Evolutionary conservation across 2,797 vertebrate genomes (phyloP).

Genomic region (Oreortyx pictus): DNA sequence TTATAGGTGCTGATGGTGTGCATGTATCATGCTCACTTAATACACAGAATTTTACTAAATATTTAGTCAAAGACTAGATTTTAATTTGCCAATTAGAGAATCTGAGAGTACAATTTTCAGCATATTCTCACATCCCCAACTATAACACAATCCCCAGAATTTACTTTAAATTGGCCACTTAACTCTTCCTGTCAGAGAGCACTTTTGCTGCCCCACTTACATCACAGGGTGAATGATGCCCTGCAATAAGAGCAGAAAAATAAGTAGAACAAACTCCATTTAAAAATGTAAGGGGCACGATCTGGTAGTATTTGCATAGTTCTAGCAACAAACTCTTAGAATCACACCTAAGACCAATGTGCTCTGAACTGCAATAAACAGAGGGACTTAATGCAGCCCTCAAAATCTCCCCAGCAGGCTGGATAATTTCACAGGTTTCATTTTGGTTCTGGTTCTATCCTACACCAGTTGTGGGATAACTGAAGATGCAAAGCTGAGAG

Average conservation of each 20-base stretch:
- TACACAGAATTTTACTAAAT: not conserved
- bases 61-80: not conserved
- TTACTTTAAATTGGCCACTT: not conserved
- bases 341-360: not conserved
- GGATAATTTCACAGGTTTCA: not conserved
- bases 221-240: not conserved
- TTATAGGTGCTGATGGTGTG: not conserved
- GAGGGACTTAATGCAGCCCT: not conserved
- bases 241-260: not conserved
- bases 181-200: not conserved
- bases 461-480: not conserved
- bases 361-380: not conserved
- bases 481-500: not conserved
- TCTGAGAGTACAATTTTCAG: not conserved
- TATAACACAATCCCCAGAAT: not conserved
- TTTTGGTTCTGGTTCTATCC: not conserved
- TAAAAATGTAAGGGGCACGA: not conserved
- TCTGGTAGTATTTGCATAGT: not conserved
- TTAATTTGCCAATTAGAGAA: not conserved
- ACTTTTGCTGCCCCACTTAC: not conserved
- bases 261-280: not conserved
- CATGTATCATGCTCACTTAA: not conserved
- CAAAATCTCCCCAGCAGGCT: not conserved
- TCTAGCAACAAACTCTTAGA: not conserved
- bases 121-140: not conserved